Evolutionary conservation across 2,888 invertebrate species (phyloP), one percentile per base, ranked within the genome.

Genomic region (Eurytoma californica): DNA sequence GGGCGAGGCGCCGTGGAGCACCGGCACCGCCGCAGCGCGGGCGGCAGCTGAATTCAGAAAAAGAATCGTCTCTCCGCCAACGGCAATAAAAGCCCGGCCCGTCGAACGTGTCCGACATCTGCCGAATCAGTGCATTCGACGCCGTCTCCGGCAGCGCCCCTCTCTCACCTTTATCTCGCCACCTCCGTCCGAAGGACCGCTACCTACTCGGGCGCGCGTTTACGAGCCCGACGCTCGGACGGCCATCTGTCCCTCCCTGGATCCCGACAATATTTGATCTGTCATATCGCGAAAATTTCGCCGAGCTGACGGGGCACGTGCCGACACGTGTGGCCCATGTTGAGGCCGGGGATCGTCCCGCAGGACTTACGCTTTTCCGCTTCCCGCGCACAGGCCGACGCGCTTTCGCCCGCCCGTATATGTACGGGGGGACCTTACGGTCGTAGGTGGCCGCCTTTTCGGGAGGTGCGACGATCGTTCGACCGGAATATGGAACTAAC

Each of bases 41-140:
- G 53, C n/a, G 18, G 77, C 57, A 66, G 65, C 70, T 77, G 77
- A 66, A 57, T 58, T 30, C 28, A 63, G 70, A 55, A 49, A 67
- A 47, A 30, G 20, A 73, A 66, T 12, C 58, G 13, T 24, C 24
- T 7, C 49, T 9, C 3, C 16, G 28, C 9, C 2, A 7, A 7
- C 0, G 65, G 70, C 72, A 76, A 76, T 70, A 81, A 80, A 82
- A 83, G 82, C 79, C 39, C 9, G 39, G 9, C 30, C 39, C 80
- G 20, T 82, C 81, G 84, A 86, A 86, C 86, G 84, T 85, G 87
- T 86, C 86, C 86, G 87, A 86, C 88, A 88, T 87, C 87, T 87
- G 87, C 86, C 85, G 84, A 87, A 87, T 86, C 86, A 84, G 83
- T 83, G 84, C 80, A 79, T 82, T 79, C 82, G 49, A 1, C 49